These are phyloP conservation scores for Rafetus swinhoei DNA, from an alignment of 2,113 vertebrate species.

Conservation along the genomic window DNA sequence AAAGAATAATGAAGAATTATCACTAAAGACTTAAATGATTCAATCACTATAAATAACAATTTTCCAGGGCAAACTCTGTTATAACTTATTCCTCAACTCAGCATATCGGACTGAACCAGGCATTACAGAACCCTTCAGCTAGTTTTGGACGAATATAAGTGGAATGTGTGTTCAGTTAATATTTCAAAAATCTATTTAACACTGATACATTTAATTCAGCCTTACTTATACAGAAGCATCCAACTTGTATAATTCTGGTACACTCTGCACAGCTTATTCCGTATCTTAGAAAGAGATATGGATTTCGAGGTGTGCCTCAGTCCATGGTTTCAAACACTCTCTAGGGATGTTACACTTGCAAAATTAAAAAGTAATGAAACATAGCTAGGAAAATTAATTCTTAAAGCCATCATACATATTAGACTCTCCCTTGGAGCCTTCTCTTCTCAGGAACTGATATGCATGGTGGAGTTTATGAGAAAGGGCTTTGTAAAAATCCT, in stretches of 20 bases:
- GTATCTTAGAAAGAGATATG: not conserved
- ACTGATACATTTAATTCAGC: not conserved
- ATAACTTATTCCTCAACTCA: not conserved
- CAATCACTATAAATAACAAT: not conserved
- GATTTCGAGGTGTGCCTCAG: not conserved
- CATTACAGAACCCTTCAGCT: not conserved
- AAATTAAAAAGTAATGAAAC: constrained; percentile 3
- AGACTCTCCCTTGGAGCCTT: not conserved
- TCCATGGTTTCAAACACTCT: not conserved
- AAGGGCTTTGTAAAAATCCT: not conserved
- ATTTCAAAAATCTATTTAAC: not conserved
- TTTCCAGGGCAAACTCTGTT: not conserved
- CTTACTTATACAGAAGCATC: not conserved
- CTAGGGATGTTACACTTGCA: not conserved
- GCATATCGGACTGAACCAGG: not conserved
- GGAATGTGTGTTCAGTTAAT: not conserved
- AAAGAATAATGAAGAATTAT: too few relatives aligned
- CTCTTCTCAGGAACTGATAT: not conserved
- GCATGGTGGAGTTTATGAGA: not conserved
- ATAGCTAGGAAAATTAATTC: not conserved
- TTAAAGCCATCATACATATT: not conserved
- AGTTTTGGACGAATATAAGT: not conserved
- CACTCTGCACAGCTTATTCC: not conserved
- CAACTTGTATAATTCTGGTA: not conserved
- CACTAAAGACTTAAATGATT: not conserved